Conservation (phyloP, 2,888 invertebrate species). For the Acrobasis suavella region DNA sequence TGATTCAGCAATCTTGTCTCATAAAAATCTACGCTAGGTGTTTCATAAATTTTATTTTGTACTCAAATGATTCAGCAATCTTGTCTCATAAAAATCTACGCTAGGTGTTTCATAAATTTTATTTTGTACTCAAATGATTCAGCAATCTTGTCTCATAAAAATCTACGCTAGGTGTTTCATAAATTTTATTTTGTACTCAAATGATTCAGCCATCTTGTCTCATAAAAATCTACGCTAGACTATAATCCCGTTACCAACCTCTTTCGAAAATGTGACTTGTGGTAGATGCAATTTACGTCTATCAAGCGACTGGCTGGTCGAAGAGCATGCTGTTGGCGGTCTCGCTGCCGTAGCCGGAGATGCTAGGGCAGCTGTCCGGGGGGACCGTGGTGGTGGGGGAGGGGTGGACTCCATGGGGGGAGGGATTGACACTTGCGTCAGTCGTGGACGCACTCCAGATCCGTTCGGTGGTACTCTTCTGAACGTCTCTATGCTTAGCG, state of each 20-base stretch:
- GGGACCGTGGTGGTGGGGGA: conserved; percentile 69
- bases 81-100: too few species aligned
- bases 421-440: conserved; percentile 59
- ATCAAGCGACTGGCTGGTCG: conserved; percentile 83
- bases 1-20: too few species aligned
- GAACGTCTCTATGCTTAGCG: conserved; percentile 88
- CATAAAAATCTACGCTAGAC: conserved; percentile 76
- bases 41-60: too few species aligned
- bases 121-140: neutral
- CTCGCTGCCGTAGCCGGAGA: conserved; percentile 74
- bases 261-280: conserved; percentile 93
- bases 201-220: conserved; percentile 11
- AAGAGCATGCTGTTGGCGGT: conserved; percentile 88
- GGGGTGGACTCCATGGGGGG: conserved; percentile 69
- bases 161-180: too few species aligned
- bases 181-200: too few species aligned
- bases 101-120: too few species aligned
- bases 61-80: too few species aligned
- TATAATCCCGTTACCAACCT: conserved; percentile 95
- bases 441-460: conserved; percentile 52
- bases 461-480: conserved; percentile 80
- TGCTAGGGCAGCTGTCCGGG: conserved; percentile 58
- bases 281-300: conserved; percentile 87
- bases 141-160: neutral
- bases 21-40: too few species aligned